phyloP scores from a whole-genome alignment of 2,888 invertebrate species.

The Phengaris alcon region DNA sequence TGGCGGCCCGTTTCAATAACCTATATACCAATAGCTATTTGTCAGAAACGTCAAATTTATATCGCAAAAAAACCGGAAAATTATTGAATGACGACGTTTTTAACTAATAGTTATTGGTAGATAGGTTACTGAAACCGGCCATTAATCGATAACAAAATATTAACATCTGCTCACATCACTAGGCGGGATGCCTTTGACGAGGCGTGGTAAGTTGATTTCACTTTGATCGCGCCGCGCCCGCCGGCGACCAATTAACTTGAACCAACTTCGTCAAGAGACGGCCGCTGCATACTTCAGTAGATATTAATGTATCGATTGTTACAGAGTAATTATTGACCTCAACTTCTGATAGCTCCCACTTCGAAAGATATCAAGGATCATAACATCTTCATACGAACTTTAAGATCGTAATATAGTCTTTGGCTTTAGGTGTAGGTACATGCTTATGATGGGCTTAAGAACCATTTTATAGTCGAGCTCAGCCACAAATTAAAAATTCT shows the following conservation, averaged over 20 bases:
- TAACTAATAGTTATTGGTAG: no score
- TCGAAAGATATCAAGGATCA: neutral
- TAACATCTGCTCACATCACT: constrained; percentile 34
- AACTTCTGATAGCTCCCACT: neutral
- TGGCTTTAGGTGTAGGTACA: no score
- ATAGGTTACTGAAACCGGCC: no score
- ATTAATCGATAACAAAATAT: constrained; percentile 17
- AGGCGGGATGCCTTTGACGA: constrained; percentile 60
- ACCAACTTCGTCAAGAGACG: neutral
- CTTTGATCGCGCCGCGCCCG: constrained; percentile 61
- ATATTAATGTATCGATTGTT: neutral
- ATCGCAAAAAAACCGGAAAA: no score
- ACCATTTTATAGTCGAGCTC: no score
- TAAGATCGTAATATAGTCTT: neutral
- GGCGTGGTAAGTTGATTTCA: constrained; percentile 67
- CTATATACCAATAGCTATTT: no score
- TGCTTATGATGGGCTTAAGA: no score
- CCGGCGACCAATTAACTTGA: constrained; percentile 33
- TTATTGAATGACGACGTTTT: no score
- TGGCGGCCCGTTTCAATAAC: no score
- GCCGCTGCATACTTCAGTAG: neutral
- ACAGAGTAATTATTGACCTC: neutral
- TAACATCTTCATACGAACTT: no score
- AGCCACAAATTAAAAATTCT: no score
- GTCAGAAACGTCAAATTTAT: no score